phyloP scores from a whole-genome alignment of 35 echinoderm and acorn worm genomes.

The Lytechinus variegatus region DNA sequence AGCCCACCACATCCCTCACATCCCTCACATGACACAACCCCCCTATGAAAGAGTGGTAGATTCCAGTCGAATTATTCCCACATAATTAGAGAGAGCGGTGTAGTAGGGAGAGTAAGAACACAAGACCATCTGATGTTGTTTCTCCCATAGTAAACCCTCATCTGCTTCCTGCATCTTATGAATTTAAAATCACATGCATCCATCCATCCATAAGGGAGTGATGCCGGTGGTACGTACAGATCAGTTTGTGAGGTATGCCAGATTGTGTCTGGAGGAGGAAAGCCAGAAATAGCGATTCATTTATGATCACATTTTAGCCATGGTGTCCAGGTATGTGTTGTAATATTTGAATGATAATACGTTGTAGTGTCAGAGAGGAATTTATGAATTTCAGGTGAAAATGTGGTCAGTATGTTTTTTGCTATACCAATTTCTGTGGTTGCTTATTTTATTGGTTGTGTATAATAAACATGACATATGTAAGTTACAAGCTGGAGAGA shows the following conservation, averaged over 20 bases:
- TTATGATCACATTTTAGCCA: conserved; percentile 21
- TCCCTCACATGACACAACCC: not conserved
- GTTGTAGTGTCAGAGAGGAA: not conserved
- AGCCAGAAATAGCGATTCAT: not conserved
- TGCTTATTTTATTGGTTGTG: not conserved
- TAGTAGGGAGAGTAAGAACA: not conserved
- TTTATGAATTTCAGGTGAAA: not conserved
- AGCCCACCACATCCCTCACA: not conserved
- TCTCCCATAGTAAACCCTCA: not conserved
- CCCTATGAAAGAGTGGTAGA: not conserved
- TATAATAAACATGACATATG: not conserved
- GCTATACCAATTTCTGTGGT: not conserved
- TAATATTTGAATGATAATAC: not conserved
- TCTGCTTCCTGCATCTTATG: not conserved
- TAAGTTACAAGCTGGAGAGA: no score
- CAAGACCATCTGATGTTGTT: not conserved
- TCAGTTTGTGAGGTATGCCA: not conserved
- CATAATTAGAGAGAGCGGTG: not conserved
- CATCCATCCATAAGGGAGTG: not conserved
- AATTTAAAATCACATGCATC: not conserved
- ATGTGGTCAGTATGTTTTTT: not conserved
- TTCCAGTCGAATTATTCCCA: conserved; percentile 30
- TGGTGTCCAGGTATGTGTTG: conserved; percentile 28
- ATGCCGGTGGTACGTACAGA: not conserved
- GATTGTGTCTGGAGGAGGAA: not conserved